Evolutionary conservation across 2,888 invertebrate species (phyloP), one percentile per base, ranked within the genome.

Genomic region (Plusia festucae): DNA sequence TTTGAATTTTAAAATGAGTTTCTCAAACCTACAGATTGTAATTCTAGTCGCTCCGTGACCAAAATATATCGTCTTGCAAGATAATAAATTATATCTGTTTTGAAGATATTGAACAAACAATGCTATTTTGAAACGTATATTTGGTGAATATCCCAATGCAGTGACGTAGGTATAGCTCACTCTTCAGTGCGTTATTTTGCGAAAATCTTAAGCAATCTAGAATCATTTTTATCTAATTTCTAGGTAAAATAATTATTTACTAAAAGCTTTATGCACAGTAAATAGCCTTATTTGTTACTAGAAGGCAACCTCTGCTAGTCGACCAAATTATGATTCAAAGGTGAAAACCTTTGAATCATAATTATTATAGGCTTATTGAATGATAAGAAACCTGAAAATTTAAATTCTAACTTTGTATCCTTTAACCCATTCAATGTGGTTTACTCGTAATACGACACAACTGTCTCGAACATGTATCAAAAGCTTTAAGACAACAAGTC

Each of bases 1-100:
- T 52, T 64, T 60, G 56, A 69, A 65, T 66, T 77, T 77, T 64
- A 70, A 77, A 68, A 68, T 2, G 46, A 68, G 53, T 32, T 77
- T 63, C 72, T 58, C 53, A 64, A 69, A 67, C 51, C 62, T 66
- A 57, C 53, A 55, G 65, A 79, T 76, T 62, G 64, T 61, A 69
- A 58, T 58, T 53, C 53, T 57, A 55, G 27, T 63, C 61, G 32
- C 54, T 65, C 34, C 53, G 67, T 73, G 65, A 77, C 60, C 57
- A 49, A 68, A 77, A 73, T 78, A 73, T 68, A 59, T 52, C 15
- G 32, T 53, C 22, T 63, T 63, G 44, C 44, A 56, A 46, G 62
- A 60, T 65, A 55, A 66, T 77, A 73, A 67, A 68, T 69, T 40
- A 60, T 24, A 11, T 52, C 34, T 30, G 20, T 54, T 72, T 60